Evolutionary conservation across 1,140 invertebrate species (phyloP).

Genomic region (Apis cerana): DNA sequence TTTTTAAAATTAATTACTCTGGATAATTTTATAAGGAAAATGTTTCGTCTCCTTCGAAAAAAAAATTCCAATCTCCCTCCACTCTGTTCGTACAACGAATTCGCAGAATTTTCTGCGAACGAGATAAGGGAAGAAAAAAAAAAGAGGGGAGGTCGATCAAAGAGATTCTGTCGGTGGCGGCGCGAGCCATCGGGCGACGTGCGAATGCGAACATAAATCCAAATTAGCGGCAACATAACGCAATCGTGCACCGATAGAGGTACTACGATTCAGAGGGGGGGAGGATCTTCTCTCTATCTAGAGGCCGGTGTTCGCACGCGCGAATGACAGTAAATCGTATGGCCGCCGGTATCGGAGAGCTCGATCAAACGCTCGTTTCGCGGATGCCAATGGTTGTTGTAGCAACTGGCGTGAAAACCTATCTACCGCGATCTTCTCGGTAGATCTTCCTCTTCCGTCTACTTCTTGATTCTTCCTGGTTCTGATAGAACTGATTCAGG

Average conservation of each 20-base stretch:
- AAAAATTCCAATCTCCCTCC: too few species aligned
- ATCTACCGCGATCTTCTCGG: neutral
- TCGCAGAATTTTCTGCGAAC: constrained; percentile 19
- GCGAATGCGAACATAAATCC: constrained; percentile 74
- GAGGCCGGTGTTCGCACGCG: constrained; percentile 9
- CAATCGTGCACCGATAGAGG: constrained; percentile 56
- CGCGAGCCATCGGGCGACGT: constrained; percentile 50
- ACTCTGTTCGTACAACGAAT: too few species aligned
- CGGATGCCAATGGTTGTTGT: neutral
- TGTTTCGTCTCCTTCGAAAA: too few species aligned
- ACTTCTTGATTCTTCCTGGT: constrained; percentile 32
- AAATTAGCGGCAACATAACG: constrained; percentile 73
- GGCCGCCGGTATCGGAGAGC: constrained; percentile 30
- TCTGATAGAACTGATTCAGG: neutral
- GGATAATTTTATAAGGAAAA: too few species aligned
- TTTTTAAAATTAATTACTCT: too few species aligned
- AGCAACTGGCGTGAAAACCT: constrained; percentile 7
- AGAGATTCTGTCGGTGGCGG: constrained; percentile 30
- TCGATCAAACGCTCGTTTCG: constrained; percentile 46
- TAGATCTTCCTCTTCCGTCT: constrained; percentile 5
- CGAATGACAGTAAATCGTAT: constrained; percentile 62
- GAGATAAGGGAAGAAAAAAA: constrained; percentile 10
- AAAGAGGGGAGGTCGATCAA: constrained; percentile 17
- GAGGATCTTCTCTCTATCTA: constrained; percentile 14
- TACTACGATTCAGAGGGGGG: constrained; percentile 33